A percentile compares a stretch with the other conserved stretches of the same genome.
These are phyloP conservation scores for Acrossocheilus fasciatus DNA, from an alignment of 2,797 vertebrate genomes.

Conservation along the genomic window DNA sequence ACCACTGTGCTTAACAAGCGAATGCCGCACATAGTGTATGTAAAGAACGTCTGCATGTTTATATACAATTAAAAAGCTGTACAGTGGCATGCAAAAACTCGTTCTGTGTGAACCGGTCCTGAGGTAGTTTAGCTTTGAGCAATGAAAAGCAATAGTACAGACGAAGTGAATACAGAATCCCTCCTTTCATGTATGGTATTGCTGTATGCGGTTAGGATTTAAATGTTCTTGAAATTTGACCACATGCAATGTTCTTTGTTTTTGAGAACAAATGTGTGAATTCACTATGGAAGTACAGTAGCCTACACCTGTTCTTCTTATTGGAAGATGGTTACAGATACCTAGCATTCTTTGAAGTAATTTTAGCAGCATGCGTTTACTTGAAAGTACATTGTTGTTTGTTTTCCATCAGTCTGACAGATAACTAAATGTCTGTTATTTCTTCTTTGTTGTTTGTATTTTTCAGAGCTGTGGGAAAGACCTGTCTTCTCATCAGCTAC, in stretches of 20 bases:
- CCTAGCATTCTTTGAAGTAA: constrained; percentile 4
- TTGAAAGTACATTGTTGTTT: constrained; percentile 13
- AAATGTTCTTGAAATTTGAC: neutral
- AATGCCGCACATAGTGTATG: no score
- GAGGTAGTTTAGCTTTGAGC: neutral
- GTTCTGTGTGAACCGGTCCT: neutral
- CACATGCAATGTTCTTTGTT: constrained; percentile 17
- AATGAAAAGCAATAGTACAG: neutral
- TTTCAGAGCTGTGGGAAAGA: constrained; percentile 91
- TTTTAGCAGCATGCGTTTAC: constrained; percentile 28
- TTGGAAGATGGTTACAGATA: neutral
- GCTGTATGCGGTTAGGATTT: neutral
- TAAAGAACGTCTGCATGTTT: neutral
- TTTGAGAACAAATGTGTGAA: constrained; percentile 17
- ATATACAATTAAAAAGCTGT: neutral
- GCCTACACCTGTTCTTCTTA: neutral
- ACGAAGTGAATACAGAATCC: neutral
- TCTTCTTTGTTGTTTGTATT: constrained; percentile 39
- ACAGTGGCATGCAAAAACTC: neutral
- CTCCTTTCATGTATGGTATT: constrained; percentile 20
- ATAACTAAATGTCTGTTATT: neutral
- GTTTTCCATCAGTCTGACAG: neutral
- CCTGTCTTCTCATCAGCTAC: constrained; percentile 91
- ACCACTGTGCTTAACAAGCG: neutral
- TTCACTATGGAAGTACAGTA: constrained; percentile 1